phyloP scores from a whole-genome alignment of 1,140 invertebrate genomes.

The Daktulosphaira vitifoliae region DNA sequence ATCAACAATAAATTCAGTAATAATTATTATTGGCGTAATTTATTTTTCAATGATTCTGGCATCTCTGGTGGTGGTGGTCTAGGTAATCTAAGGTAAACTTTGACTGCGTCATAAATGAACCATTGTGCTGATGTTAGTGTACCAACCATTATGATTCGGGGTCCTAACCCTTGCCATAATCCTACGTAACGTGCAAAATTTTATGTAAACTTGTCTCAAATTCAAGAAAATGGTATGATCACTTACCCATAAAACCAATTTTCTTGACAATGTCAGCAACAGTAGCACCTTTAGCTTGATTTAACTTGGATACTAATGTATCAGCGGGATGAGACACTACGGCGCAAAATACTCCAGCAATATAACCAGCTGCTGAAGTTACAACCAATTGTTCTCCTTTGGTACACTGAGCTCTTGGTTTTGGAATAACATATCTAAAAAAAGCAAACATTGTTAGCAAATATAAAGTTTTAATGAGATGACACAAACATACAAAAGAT shows the following conservation, averaged over 20 bases:
- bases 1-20: too few species aligned
- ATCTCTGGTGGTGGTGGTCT: constrained; percentile 96
- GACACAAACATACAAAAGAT: not conserved
- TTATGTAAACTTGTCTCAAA: not conserved
- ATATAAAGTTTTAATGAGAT: not conserved
- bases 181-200: constrained; percentile 46
- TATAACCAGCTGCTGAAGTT: constrained; percentile 96
- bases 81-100: constrained; percentile 81
- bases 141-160: constrained; percentile 99
- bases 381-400: constrained; percentile 94
- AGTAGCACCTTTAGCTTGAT: constrained; percentile 80
- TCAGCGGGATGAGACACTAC: constrained; percentile 99
- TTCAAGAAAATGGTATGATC: not conserved
- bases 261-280: constrained; percentile 66
- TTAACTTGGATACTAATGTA: constrained; percentile 96
- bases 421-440: constrained; percentile 74
- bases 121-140: constrained; percentile 97
- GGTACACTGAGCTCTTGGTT: constrained; percentile 81
- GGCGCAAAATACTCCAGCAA: constrained; percentile 99
- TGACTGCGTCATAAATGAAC: constrained; percentile 99
- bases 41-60: constrained; percentile 90
- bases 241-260: constrained; percentile 53
- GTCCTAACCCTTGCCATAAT: constrained; percentile 92
- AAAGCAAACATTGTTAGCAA: not conserved
- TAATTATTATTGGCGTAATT: constrained; percentile 52